A percentile compares a stretch with the other conserved stretches of the same genome.
These are phyloP conservation scores for Neolamprologus fasciatus DNA, from an alignment of 2,113 vertebrate species.

Conservation along the genomic window DNA sequence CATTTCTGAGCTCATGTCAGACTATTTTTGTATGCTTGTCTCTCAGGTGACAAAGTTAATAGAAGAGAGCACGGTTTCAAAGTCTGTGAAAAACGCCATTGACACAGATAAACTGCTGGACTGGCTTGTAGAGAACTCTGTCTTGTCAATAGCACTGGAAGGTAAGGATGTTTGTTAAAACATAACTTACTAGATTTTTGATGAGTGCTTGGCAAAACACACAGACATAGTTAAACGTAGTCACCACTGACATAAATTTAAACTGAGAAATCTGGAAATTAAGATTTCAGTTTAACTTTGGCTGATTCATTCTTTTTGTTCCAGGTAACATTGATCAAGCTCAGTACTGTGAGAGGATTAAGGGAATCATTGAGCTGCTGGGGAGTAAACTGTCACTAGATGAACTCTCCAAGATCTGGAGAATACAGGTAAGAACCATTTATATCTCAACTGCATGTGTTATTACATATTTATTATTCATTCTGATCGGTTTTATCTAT, in stretches of 20 bases:
- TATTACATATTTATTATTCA: not conserved
- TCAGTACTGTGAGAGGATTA: constrained; percentile 98
- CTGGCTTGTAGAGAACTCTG: constrained; percentile 97
- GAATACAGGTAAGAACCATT: constrained; percentile 83
- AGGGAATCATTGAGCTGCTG: constrained; percentile 97
- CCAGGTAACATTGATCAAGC: constrained; percentile 98
- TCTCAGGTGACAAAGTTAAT: constrained; percentile 94
- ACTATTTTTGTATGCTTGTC: not conserved
- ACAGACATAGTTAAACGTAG: not conserved
- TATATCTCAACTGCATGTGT: too few relatives aligned
- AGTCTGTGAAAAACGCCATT: constrained; percentile 97
- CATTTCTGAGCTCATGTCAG: not conserved
- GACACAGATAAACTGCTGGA: constrained; percentile 92
- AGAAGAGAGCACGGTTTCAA: constrained; percentile 96
- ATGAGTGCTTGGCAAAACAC: not conserved
- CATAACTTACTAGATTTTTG: not conserved
- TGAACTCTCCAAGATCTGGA: constrained; percentile 98
- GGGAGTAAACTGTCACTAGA: constrained; percentile 97
- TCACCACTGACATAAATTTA: not conserved
- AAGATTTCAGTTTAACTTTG: not conserved
- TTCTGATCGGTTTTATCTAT: not conserved
- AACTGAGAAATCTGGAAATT: not conserved
- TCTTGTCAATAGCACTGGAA: constrained; percentile 95
- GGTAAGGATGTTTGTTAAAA: constrained; percentile 66
- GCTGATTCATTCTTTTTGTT: not conserved